Conservation (phyloP, 2,888 invertebrate genomes). For the Drosophila planitibia region DNA sequence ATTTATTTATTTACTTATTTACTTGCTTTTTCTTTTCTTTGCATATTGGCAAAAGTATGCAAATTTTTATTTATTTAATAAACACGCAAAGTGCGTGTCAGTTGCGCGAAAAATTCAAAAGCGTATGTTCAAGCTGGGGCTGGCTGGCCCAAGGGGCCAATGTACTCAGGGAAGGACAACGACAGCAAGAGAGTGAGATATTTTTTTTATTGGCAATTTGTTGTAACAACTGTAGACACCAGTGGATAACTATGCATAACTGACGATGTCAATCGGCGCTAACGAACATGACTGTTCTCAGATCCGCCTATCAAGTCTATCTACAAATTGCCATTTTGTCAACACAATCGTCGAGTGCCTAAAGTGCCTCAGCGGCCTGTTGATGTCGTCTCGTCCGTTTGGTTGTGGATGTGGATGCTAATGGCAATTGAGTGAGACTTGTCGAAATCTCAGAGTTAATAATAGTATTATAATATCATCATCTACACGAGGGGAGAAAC, state of each 20-base stretch:
- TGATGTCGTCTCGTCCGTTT: conserved; percentile 9
- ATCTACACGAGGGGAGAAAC: conserved; percentile 1
- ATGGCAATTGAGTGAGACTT: conserved; percentile 30
- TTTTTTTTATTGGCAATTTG: conserved; percentile 64
- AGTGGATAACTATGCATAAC: conserved; percentile 21
- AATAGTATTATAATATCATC: conserved; percentile 16
- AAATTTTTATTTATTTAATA: conserved; percentile 79
- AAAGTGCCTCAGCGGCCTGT: conserved; percentile 14
- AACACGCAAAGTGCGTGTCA: conserved; percentile 75
- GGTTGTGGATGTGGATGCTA: conserved; percentile 1
- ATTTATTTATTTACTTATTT: conserved; percentile 18
- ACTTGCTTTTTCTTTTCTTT: background rate
- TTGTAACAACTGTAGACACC: conserved; percentile 48
- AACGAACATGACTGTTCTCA: conserved; percentile 47
- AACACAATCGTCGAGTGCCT: conserved; percentile 16
- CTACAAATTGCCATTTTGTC: conserved; percentile 32
- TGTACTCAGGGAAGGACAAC: conserved; percentile 54
- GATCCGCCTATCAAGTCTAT: conserved; percentile 6
- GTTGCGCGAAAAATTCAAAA: conserved; percentile 28
- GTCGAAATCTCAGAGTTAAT: conserved; percentile 9
- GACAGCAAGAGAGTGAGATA: conserved; percentile 11
- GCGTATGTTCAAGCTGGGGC: background rate
- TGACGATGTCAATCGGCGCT: conserved; percentile 39
- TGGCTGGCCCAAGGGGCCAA: conserved; percentile 37
- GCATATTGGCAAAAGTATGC: conserved; percentile 65